These are phyloP conservation scores for Eurytoma adleriae DNA, from an alignment of 2,888 invertebrate species.

Conservation along the genomic window DNA sequence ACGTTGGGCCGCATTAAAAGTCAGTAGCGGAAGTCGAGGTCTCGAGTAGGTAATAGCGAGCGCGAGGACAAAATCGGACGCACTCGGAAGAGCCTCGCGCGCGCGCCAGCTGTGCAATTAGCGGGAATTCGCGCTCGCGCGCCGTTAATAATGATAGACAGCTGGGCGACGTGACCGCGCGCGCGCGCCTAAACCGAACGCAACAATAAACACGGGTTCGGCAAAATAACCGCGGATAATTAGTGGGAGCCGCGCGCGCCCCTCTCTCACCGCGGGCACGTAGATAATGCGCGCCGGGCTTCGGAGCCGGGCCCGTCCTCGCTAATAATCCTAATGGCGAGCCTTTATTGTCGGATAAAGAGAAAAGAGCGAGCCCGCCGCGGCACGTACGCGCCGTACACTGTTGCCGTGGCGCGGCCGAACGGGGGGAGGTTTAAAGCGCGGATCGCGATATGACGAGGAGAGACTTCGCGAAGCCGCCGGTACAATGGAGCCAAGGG, in stretches of 20 bases:
- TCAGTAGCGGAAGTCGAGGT: no score
- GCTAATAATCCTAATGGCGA: constrained; percentile 62
- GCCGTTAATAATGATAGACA: constrained; percentile 30
- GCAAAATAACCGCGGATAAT: constrained; percentile 39
- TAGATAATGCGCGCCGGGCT: constrained; percentile 34
- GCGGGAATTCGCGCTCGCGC: constrained; percentile 20
- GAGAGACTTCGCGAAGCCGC: constrained; percentile 6
- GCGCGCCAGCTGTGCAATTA: constrained; percentile 20
- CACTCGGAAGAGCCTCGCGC: no score
- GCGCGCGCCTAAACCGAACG: not conserved
- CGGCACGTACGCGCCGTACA: not conserved
- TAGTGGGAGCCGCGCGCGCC: constrained; percentile 8
- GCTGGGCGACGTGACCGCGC: not conserved
- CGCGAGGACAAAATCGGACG: no score
- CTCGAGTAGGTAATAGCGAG: no score
- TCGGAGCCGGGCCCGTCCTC: constrained; percentile 41
- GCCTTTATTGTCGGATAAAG: constrained; percentile 52
- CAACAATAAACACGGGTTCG: constrained; percentile 40
- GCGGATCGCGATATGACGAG: constrained; percentile 57
- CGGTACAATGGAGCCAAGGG: constrained; percentile 30
- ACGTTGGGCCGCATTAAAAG: no score
- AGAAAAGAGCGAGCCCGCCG: constrained; percentile 16
- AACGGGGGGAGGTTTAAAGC: constrained; percentile 48
- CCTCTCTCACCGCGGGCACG: not conserved
- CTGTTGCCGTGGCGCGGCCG: not conserved